Conservation (phyloP, 2,797 vertebrate species). For the Echiichthys vipera region DNA sequence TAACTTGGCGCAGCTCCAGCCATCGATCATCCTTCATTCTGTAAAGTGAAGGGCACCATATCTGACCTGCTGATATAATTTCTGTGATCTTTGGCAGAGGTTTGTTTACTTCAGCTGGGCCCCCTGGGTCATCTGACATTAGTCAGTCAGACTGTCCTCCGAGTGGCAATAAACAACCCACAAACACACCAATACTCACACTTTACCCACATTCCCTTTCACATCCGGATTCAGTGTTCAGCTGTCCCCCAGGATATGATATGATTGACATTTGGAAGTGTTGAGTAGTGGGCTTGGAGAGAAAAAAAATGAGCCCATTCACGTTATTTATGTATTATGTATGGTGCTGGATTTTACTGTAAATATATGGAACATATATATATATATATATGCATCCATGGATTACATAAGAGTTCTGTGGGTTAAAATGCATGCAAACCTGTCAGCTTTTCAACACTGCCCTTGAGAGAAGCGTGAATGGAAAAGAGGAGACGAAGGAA, state of each 20-base stretch:
- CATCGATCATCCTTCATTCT: slow-evolving; percentile 33
- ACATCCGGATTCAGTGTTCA: slow-evolving; percentile 6
- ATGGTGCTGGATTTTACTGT: not conserved
- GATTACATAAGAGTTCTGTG: not conserved
- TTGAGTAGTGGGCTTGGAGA: slow-evolving; percentile 2
- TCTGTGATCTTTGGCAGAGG: slow-evolving; percentile 52
- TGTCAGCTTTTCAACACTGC: not conserved
- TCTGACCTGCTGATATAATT: slow-evolving; percentile 43
- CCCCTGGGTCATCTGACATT: slow-evolving; percentile 48
- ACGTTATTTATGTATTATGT: not conserved
- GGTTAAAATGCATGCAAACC: not conserved
- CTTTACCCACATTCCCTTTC: slow-evolving; percentile 3
- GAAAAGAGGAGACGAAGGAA: slow-evolving; percentile 5
- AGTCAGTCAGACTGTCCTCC: slow-evolving; percentile 49
- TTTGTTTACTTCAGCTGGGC: slow-evolving; percentile 55
- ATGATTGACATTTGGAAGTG: slow-evolving; percentile 40
- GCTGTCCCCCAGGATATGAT: slow-evolving; percentile 33
- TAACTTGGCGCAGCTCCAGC: slow-evolving; percentile 23
- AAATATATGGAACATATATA: not conserved
- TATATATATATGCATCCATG: not conserved
- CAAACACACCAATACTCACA: slow-evolving; percentile 22
- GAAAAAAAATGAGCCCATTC: slow-evolving; percentile 15
- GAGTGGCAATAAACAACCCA: slow-evolving; percentile 30
- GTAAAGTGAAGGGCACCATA: slow-evolving; percentile 26
- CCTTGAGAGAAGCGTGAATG: slow-evolving; percentile 8